Percentiles rank a stretch among this genome's conserved stretches.
Evolutionary conservation across 2,888 invertebrate species (phyloP).

Genomic region (Phymatocera aterrima): DNA sequence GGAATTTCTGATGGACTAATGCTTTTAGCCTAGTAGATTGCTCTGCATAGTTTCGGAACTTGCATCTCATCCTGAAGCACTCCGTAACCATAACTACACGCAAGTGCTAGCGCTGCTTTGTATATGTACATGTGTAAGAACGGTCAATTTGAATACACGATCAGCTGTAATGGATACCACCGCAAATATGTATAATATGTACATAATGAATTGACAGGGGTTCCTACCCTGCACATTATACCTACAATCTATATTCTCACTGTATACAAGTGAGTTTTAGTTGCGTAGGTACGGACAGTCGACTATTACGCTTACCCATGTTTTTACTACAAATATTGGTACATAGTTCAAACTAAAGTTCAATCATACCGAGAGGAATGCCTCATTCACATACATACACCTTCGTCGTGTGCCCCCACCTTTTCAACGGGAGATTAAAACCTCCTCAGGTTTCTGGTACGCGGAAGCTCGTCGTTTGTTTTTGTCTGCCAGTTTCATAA

Average conservation of each 20-base stretch:
- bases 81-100: neutral
- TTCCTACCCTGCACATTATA: neutral
- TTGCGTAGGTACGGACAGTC: neutral
- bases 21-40: neutral
- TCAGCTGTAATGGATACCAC: constrained; percentile 21
- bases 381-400: no score
- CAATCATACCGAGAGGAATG: neutral
- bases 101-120: neutral
- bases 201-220: constrained; percentile 27
- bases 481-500: no score
- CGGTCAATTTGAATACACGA: constrained; percentile 23
- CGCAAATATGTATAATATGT: constrained; percentile 17
- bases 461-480: no score
- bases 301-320: no score
- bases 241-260: neutral
- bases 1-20: neutral
- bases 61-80: neutral
- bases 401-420: no score
- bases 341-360: neutral
- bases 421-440: no score
- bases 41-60: neutral
- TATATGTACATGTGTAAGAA: constrained; percentile 18
- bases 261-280: neutral
- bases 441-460: no score
- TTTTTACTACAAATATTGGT: no score